Evolutionary conservation across 2,888 invertebrate species (phyloP), one percentile per base, ranked within the genome.

Genomic region (Augiades crinisus): DNA sequence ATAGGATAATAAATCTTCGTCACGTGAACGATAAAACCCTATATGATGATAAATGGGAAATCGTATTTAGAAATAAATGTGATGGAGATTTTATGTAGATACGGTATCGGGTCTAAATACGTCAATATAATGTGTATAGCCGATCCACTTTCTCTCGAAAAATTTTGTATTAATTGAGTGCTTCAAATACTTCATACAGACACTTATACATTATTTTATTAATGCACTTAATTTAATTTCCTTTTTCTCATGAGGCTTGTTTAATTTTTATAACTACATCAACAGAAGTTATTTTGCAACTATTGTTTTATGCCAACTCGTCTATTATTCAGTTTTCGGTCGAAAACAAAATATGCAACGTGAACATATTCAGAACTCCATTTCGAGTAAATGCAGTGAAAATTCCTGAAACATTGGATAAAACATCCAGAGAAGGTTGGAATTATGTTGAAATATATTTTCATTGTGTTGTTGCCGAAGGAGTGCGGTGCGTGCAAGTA

Each of bases 1-100:
- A 60, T 54, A 40, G 40, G 55, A 61, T 62, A 67, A 77, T 84
- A 81, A 79, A 82, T 84, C 80, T 75, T 81, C 75, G 73, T 77
- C 73, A 72, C 61, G 67, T 59, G 61, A 55, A 59, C 55, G 53
- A 62, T 63, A 63, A 61, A 66, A 61, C 58, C 53, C 55, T 54
- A 59, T 58, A 61, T 62, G 61, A 62, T 63, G 60, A 64, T 64
- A 55, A 62, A 63, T 64, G 56, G 56, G 51, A 55, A 50, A 55
- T 53, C 56, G 54, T 59, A 56, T 58, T 57, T 57, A 53, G 50
- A 44, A 44, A 50, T 60, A 52, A 58, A 45, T 56, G 54, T 52
- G 22, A 56, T 57, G 31, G 47, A 49, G 43, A 57, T 59, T 57
- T 57, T 61, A 54, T 62, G 51, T 47, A 56, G 51, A 54, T 62